Evolutionary conservation across 2,888 invertebrate species (phyloP).

Genomic region (Polydrusus pterygomalis): DNA sequence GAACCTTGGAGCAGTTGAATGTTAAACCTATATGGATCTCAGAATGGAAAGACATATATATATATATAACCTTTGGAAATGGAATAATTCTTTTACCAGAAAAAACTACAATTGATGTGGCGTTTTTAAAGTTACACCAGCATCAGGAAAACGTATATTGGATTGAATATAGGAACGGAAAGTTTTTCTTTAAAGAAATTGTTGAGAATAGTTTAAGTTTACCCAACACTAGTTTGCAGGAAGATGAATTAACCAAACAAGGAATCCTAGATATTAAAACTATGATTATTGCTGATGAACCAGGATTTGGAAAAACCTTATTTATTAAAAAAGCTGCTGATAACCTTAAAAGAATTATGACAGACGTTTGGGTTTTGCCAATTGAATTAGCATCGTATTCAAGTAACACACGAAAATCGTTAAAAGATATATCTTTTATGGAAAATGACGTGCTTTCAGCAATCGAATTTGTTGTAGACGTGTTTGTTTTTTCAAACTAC

Average conservation of each 20-base stretch:
- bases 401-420: neutral
- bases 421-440: neutral
- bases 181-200: neutral
- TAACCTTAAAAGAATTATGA: constrained; percentile 13
- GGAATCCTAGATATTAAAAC: constrained; percentile 23
- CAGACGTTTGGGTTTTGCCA: neutral
- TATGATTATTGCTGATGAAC: constrained; percentile 34
- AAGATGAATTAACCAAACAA: neutral
- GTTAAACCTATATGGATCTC: neutral
- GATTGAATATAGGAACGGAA: neutral
- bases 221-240: neutral
- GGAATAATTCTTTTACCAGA: neutral
- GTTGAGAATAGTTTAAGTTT: neutral
- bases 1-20: neutral
- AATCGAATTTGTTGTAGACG: constrained; percentile 28
- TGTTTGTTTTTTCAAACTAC: neutral
- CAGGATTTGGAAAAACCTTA: constrained; percentile 44
- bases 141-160: too few relatives aligned
- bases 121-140: neutral
- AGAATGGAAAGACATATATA: neutral
- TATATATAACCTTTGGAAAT: neutral
- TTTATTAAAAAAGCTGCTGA: constrained; percentile 30
- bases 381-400: neutral
- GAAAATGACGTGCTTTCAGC: constrained; percentile 3
- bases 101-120: neutral